phyloP scores from a whole-genome alignment of 2,888 invertebrate genomes.

The Zeuzera pyrina region DNA sequence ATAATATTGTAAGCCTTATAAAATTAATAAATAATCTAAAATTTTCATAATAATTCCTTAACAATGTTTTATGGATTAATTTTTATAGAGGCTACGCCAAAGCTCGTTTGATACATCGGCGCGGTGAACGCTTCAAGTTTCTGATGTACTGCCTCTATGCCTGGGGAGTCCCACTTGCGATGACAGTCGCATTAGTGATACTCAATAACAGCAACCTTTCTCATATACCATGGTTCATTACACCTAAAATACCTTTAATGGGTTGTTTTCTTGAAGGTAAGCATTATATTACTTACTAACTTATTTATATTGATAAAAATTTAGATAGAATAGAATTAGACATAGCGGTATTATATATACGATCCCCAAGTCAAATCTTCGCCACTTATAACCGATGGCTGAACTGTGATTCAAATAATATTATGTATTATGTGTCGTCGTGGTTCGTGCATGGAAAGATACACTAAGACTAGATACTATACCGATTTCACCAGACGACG shows the following conservation, averaged over 20 bases:
- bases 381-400: too few relatives aligned
- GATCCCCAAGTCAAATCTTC: too few relatives aligned
- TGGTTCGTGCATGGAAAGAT: too few relatives aligned
- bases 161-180: slow-evolving; percentile 40
- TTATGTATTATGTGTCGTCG: too few relatives aligned
- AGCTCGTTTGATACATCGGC: slow-evolving; percentile 49
- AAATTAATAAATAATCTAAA: not conserved
- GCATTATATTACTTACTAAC: not conserved
- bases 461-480: too few relatives aligned
- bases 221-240: slow-evolving; percentile 41
- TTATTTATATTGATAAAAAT: too few relatives aligned
- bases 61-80: not conserved
- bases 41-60: not conserved
- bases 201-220: slow-evolving; percentile 27
- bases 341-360: too few relatives aligned
- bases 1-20: too few relatives aligned
- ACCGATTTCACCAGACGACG: too few relatives aligned
- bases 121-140: slow-evolving; percentile 50
- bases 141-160: slow-evolving; percentile 47
- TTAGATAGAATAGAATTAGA: too few relatives aligned
- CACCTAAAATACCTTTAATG: slow-evolving; percentile 29
- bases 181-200: slow-evolving; percentile 28
- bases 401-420: too few relatives aligned
- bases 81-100: slow-evolving; percentile 52
- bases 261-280: slow-evolving; percentile 50